Percentiles rank a stretch among this genome's conserved stretches.
Conservation (phyloP, 2,888 invertebrate genomes). For the Caradrina kadenii region DNA sequence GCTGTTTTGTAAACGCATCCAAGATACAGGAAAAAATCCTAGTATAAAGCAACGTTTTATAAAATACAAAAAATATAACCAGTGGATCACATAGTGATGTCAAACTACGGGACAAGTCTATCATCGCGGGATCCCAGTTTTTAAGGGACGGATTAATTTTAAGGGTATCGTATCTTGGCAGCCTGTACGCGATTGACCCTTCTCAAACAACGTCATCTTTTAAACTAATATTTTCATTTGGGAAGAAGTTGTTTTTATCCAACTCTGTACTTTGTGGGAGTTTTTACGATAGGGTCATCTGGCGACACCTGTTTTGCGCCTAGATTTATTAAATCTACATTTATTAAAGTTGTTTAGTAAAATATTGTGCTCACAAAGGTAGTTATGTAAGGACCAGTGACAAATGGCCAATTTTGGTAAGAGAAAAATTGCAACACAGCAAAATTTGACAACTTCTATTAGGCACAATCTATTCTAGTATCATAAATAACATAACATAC, state of each 20-base stretch:
- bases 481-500: no score
- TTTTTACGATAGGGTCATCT: slow-evolving; percentile 34
- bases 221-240: slow-evolving; percentile 48
- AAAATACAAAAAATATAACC: neutral
- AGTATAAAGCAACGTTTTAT: no score
- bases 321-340: slow-evolving; percentile 29
- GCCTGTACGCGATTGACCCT: slow-evolving; percentile 51
- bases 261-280: slow-evolving; percentile 17
- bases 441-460: no score
- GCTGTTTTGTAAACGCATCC: no score
- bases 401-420: no score
- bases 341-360: slow-evolving; percentile 20
- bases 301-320: slow-evolving; percentile 15
- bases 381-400: no score
- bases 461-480: no score
- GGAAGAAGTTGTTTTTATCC: slow-evolving; percentile 22
- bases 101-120: slow-evolving; percentile 36
- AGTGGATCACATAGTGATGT: slow-evolving; percentile 49
- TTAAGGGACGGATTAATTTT: slow-evolving; percentile 57
- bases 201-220: slow-evolving; percentile 49
- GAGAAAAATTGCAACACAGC: no score
- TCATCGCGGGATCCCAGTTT: slow-evolving; percentile 42
- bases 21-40: no score
- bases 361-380: neutral
- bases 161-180: slow-evolving; percentile 35